Evolutionary conservation across 2,797 vertebrate species (phyloP).

Genomic region (Numenius phaeopus): DNA sequence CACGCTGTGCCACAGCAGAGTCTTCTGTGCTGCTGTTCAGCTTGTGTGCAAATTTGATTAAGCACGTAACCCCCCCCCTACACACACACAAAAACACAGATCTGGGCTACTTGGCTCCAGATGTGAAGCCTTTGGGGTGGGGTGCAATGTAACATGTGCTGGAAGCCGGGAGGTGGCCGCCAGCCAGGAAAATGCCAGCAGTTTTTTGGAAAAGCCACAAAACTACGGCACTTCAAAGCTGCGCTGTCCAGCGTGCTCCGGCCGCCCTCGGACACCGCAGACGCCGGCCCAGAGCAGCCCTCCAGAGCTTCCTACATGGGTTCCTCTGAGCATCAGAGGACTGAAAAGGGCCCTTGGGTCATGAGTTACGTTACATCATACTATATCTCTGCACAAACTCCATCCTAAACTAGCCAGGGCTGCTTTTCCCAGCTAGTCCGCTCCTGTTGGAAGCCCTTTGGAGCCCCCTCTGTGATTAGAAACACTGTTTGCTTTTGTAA

Average conservation of each 20-base stretch:
- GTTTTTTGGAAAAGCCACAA: slow-evolving; percentile 46
- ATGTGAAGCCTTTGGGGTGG: slow-evolving; percentile 41
- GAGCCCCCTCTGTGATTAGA: slow-evolving; percentile 67
- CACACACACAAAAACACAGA: neutral
- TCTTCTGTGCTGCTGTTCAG: neutral
- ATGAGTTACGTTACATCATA: slow-evolving; percentile 65
- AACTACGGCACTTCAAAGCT: slow-evolving; percentile 49
- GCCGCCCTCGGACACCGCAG: neutral
- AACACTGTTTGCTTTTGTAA: slow-evolving; percentile 72
- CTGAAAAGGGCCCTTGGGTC: slow-evolving; percentile 67
- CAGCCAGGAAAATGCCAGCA: slow-evolving; percentile 61
- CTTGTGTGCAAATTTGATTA: neutral
- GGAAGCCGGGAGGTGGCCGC: slow-evolving; percentile 24
- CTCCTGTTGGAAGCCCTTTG: slow-evolving; percentile 54
- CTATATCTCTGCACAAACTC: slow-evolving; percentile 51
- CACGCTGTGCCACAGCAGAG: neutral
- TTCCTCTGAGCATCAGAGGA: slow-evolving; percentile 48
- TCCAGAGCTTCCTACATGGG: neutral
- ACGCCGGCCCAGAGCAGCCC: neutral
- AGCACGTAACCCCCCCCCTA: neutral
- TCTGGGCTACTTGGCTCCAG: slow-evolving; percentile 59
- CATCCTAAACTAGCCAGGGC: slow-evolving; percentile 46
- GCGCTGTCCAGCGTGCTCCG: slow-evolving; percentile 50
- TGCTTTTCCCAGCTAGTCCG: slow-evolving; percentile 67
- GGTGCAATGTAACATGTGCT: slow-evolving; percentile 50